These are phyloP conservation scores for Epizoanthus stellaris DNA, from an alignment of 92 coral and sea anemone genomes.

Conservation along the genomic window DNA sequence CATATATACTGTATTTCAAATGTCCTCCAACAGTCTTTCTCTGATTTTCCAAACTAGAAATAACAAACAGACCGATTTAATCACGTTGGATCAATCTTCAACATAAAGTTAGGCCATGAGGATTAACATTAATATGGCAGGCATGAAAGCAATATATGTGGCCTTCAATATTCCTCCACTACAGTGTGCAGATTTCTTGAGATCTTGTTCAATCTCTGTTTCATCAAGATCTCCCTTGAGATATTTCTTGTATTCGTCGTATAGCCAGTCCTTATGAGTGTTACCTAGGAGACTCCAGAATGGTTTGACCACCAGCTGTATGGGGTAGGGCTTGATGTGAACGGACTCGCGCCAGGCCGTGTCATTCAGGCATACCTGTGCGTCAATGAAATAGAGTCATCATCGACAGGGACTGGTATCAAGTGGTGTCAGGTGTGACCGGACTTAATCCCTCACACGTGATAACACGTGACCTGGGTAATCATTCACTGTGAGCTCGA, in stretches of 20 bases:
- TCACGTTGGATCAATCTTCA: no score
- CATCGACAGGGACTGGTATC: no score
- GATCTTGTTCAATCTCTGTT: neutral
- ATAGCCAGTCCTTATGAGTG: neutral
- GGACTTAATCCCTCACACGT: no score
- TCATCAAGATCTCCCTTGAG: neutral
- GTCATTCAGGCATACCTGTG: constrained; percentile 12
- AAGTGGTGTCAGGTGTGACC: no score
- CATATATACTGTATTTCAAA: no score
- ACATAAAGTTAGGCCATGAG: no score
- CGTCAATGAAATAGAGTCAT: neutral
- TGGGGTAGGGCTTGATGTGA: neutral
- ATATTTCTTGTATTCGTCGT: constrained; percentile 7
- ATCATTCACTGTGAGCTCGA: no score
- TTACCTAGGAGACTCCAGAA: neutral
- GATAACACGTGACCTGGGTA: no score
- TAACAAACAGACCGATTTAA: no score
- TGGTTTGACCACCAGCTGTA: constrained; percentile 7
- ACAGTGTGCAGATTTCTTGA: neutral
- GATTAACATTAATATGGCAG: neutral
- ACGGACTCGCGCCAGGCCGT: constrained; percentile 6
- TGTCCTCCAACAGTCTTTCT: no score
- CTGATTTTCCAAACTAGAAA: no score
- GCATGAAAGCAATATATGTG: neutral
- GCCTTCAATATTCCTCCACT: neutral